Evolutionary conservation across 1,140 invertebrate genomes (phyloP).

Genomic region (Zaprionus davidi): DNA sequence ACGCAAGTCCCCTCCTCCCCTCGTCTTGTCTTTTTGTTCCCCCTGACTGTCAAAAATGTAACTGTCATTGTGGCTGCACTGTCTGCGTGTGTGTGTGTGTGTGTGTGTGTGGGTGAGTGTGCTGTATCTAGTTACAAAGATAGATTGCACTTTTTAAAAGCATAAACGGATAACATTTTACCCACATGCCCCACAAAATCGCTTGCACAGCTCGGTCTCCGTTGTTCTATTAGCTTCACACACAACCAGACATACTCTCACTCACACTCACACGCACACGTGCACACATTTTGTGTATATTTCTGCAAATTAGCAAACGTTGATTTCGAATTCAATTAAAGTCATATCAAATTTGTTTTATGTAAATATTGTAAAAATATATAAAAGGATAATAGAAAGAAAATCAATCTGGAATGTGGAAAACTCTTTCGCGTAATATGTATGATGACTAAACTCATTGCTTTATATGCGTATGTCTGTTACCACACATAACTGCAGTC

Average conservation of each 20-base stretch:
- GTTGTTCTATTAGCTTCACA: conserved; percentile 10
- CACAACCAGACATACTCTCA: neutral
- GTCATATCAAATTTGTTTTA: conserved; percentile 30
- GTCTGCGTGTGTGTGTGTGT: conserved; percentile 28
- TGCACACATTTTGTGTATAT: neutral
- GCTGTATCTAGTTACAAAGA: conserved; percentile 60
- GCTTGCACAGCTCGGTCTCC: neutral
- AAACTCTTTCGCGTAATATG: neutral
- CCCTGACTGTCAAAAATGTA: conserved; percentile 44
- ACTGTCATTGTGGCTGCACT: conserved; percentile 40
- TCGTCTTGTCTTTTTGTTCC: neutral
- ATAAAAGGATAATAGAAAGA: conserved; percentile 1
- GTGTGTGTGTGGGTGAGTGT: conserved; percentile 25
- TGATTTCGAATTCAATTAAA: conserved; percentile 29
- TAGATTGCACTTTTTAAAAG: conserved; percentile 79
- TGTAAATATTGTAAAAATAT: conserved; percentile 8
- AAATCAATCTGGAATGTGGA: neutral
- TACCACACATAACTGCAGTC: no score
- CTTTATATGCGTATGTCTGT: no score
- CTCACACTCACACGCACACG: neutral
- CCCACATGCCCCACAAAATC: conserved; percentile 23
- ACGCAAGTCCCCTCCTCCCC: neutral
- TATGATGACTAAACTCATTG: no score
- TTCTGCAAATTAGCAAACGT: conserved; percentile 29
- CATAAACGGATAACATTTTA: conserved; percentile 61